A percentile compares a stretch with the other conserved stretches of the same genome.
These are phyloP conservation scores for Hippocampus kuda DNA, from an alignment of 2,797 vertebrate species.

Conservation along the genomic window DNA sequence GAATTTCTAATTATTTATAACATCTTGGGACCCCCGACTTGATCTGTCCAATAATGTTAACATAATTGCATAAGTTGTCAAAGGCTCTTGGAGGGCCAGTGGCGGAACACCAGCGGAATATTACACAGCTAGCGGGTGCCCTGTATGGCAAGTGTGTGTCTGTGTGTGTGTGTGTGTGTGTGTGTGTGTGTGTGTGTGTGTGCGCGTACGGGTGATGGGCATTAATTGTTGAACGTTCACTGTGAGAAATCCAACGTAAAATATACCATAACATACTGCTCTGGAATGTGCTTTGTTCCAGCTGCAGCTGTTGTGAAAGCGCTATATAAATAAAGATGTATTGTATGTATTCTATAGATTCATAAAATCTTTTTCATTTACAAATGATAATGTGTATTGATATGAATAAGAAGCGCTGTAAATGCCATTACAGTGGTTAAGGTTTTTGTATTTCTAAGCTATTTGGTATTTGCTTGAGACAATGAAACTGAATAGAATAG, in stretches of 20 bases:
- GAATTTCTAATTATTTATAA: conserved; percentile 78
- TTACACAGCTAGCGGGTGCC: conserved; percentile 40
- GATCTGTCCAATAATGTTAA: conserved; percentile 79
- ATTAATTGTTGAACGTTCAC: neutral
- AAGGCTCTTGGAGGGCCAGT: conserved; percentile 58
- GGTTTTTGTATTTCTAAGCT: too few species aligned
- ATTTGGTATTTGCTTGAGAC: neutral
- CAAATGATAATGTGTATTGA: neutral
- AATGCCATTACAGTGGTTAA: neutral
- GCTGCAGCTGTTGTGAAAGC: too few species aligned
- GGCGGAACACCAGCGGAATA: conserved; percentile 50
- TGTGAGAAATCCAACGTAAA: neutral
- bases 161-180: neutral
- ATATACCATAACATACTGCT: too few species aligned
- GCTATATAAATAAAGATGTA: too few species aligned
- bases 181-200: neutral
- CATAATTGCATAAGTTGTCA: conserved; percentile 74
- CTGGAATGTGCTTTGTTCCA: too few species aligned
- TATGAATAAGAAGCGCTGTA: neutral
- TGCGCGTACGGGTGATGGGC: neutral
- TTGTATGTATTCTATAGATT: too few species aligned
- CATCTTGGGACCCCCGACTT: conserved; percentile 71
- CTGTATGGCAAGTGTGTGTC: conserved; percentile 16
- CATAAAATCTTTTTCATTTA: neutral
- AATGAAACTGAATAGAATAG: conserved; percentile 27